Conservation (phyloP, 2,113 vertebrate genomes). For the Entelurus aequoreus region DNA sequence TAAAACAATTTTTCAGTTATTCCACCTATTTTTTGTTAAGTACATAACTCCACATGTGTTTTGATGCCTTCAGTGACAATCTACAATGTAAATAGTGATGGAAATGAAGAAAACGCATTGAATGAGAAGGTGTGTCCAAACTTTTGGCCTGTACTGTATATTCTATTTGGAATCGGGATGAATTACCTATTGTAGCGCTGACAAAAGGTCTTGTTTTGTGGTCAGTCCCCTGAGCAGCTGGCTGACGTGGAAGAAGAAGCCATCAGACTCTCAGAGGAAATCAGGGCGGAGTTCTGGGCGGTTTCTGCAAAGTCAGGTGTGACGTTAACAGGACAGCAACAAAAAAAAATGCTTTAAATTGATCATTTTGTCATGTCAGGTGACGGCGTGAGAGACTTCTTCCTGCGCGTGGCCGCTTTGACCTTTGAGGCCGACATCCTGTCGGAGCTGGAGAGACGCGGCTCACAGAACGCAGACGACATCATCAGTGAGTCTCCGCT, state of each 20-base stretch:
- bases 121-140: too few relatives aligned
- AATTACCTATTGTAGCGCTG: too few relatives aligned
- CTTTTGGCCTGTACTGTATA: too few relatives aligned
- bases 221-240: conserved; percentile 81
- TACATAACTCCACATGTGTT: too few relatives aligned
- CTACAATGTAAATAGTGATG: too few relatives aligned
- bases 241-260: conserved; percentile 81
- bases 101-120: too few relatives aligned
- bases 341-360: too few relatives aligned
- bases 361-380: conserved; percentile 60
- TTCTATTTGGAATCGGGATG: too few relatives aligned
- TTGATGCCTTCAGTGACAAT: too few relatives aligned
- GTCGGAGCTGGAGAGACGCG: conserved; percentile 83
- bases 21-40: too few relatives aligned
- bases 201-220: too few relatives aligned
- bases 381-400: conserved; percentile 86
- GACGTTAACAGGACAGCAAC: conserved; percentile 10
- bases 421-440: conserved; percentile 88
- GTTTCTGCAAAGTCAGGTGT: conserved; percentile 91
- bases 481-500: conserved; percentile 83
- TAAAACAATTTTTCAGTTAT: too few relatives aligned
- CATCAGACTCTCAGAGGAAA: conserved; percentile 86
- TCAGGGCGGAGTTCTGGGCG: conserved; percentile 92
- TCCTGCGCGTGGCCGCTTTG: conserved; percentile 87
- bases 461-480: conserved; percentile 73